Evolutionary conservation across 1,140 invertebrate species (phyloP).

Genomic region (Steinernema feltiae): DNA sequence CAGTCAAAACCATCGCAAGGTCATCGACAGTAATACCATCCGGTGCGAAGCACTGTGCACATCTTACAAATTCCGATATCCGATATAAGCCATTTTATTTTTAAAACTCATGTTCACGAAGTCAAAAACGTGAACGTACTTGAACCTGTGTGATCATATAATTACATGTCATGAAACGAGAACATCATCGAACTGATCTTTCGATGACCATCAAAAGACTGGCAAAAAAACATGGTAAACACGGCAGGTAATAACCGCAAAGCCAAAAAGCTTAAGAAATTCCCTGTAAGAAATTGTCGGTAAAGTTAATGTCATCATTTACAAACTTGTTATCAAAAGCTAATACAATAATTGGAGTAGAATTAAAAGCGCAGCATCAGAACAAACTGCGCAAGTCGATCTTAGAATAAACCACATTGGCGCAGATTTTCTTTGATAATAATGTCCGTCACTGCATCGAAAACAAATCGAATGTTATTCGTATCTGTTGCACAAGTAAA

Average conservation of each 20-base stretch:
- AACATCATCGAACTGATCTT: not conserved
- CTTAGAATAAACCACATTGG: conserved; percentile 74
- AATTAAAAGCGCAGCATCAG: too few species aligned
- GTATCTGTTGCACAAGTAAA: conserved; percentile 50
- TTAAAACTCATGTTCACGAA: too few species aligned
- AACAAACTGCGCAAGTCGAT: too few species aligned
- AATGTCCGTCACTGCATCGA: conserved; percentile 81
- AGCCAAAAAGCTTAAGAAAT: too few species aligned
- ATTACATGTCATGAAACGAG: not conserved
- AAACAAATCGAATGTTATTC: conserved; percentile 63
- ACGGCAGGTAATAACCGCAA: not conserved
- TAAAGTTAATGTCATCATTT: too few species aligned
- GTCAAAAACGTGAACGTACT: too few species aligned
- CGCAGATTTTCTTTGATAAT: conserved; percentile 87
- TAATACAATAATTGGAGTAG: too few species aligned
- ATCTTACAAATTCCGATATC: too few species aligned
- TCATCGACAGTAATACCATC: not conserved
- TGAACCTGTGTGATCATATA: not conserved
- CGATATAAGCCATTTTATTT: too few species aligned
- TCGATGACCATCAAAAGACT: not conserved
- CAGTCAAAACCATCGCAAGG: not conserved
- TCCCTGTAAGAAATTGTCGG: too few species aligned
- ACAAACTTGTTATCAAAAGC: too few species aligned
- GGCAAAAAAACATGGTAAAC: not conserved
- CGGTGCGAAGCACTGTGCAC: not conserved